Percentiles rank a stretch among this genome's conserved stretches.
Conservation (phyloP, 2,113 vertebrate genomes). For the Pangasianodon gigas region DNA sequence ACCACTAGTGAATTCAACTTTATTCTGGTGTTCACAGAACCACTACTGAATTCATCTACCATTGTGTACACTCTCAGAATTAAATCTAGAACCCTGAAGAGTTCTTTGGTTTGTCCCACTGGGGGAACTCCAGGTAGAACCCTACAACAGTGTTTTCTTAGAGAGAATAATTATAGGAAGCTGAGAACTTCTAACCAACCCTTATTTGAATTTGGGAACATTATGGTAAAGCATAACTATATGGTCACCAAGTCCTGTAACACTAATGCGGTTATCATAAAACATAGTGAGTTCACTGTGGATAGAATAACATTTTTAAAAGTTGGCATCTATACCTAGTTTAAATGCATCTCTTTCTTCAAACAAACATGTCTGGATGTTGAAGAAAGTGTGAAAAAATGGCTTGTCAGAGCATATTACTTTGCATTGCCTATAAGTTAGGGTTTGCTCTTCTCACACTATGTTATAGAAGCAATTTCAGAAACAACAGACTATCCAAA, state of each 20-base stretch:
- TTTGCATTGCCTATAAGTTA: background rate
- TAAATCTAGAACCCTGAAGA: background rate
- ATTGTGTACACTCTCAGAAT: background rate
- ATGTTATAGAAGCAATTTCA: background rate
- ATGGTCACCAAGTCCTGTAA: background rate
- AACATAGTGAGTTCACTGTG: background rate
- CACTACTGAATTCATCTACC: background rate
- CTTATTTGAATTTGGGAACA: background rate
- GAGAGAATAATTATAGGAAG: background rate
- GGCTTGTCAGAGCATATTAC: background rate
- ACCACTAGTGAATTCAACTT: background rate
- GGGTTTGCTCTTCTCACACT: background rate
- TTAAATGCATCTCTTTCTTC: background rate
- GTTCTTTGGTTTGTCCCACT: background rate
- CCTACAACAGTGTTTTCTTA: background rate
- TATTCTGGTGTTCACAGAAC: background rate
- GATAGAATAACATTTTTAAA: background rate
- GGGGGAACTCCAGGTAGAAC: background rate
- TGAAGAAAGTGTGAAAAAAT: background rate
- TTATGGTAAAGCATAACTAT: background rate
- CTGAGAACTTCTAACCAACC: background rate
- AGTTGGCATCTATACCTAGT: background rate
- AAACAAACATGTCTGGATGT: background rate
- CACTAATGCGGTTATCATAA: background rate
- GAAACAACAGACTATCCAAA: background rate